phyloP scores from a whole-genome alignment of 2,888 invertebrate genomes.

The Rhimphoctona megacephalus region DNA sequence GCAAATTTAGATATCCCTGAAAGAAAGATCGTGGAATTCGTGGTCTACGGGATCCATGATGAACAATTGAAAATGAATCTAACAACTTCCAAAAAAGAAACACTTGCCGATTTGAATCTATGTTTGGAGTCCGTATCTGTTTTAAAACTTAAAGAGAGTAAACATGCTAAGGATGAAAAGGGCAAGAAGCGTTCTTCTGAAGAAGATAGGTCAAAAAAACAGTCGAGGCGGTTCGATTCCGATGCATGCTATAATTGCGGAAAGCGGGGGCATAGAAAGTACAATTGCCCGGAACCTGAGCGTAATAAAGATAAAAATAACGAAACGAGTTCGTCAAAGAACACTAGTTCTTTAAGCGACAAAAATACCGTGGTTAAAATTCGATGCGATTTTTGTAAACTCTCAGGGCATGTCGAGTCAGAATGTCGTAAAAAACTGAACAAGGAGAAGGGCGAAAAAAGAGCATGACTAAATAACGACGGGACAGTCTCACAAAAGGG shows the following conservation, averaged over 20 bases:
- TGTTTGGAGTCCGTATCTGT: constrained; percentile 11
- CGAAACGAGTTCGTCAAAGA: constrained; percentile 30
- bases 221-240: not conserved
- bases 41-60: too few species aligned
- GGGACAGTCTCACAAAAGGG: not conserved
- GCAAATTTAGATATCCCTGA: too few species aligned
- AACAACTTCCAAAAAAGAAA: too few species aligned
- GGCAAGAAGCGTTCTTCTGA: not conserved
- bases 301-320: not conserved
- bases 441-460: constrained; percentile 7
- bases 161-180: not conserved
- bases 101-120: too few species aligned
- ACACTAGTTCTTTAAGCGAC: not conserved
- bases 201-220: not conserved
- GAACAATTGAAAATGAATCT: too few species aligned
- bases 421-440: constrained; percentile 49
- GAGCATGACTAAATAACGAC: constrained; percentile 32
- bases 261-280: constrained; percentile 6
- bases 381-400: constrained; percentile 42
- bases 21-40: too few species aligned
- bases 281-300: not conserved
- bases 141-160: constrained; percentile 16
- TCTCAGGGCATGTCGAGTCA: constrained; percentile 11
- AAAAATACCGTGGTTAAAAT: not conserved
- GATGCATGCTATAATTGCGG: constrained; percentile 16